Percentiles rank a stretch among this genome's conserved stretches.
These are phyloP conservation scores for Torymus texanus DNA, from an alignment of 2,888 invertebrate genomes.

Conservation along the genomic window DNA sequence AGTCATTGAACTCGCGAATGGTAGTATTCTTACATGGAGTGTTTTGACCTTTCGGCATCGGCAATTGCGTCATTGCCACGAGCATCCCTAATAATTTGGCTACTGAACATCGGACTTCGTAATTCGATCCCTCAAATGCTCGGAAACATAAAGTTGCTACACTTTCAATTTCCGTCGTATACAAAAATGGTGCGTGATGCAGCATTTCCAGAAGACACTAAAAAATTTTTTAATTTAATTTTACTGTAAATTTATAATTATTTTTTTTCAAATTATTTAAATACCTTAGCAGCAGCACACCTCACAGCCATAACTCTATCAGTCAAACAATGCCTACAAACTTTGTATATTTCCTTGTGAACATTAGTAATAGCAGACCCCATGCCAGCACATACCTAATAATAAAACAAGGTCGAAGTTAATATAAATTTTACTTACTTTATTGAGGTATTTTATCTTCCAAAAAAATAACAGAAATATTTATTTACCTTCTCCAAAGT, in stretches of 20 bases:
- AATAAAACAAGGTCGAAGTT: constrained; percentile 40
- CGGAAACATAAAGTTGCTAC: constrained; percentile 93
- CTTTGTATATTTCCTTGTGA: constrained; percentile 93
- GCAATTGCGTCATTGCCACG: constrained; percentile 89
- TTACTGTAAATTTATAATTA: constrained; percentile 4
- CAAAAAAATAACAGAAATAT: not conserved
- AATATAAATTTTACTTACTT: constrained; percentile 13
- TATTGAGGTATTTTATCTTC: not conserved
- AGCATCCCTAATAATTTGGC: constrained; percentile 93
- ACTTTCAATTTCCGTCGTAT: constrained; percentile 93
- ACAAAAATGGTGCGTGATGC: constrained; percentile 88
- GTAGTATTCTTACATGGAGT: constrained; percentile 71
- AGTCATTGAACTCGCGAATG: not conserved
- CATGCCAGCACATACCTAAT: constrained; percentile 91
- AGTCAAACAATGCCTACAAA: constrained; percentile 89
- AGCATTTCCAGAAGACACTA: constrained; percentile 92
- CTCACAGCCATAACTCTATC: constrained; percentile 96
- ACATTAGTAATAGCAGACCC: constrained; percentile 92
- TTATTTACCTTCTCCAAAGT: constrained; percentile 91
- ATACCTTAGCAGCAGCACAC: constrained; percentile 90
- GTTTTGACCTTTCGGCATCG: constrained; percentile 77
- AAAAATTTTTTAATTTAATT: constrained; percentile 12
- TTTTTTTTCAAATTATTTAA: not conserved
- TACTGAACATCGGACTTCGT: constrained; percentile 93
- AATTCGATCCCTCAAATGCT: constrained; percentile 93